Base-by-base conservation (phyloP, 1,140 invertebrate species). In the Diabrotica virgifera region DNA sequence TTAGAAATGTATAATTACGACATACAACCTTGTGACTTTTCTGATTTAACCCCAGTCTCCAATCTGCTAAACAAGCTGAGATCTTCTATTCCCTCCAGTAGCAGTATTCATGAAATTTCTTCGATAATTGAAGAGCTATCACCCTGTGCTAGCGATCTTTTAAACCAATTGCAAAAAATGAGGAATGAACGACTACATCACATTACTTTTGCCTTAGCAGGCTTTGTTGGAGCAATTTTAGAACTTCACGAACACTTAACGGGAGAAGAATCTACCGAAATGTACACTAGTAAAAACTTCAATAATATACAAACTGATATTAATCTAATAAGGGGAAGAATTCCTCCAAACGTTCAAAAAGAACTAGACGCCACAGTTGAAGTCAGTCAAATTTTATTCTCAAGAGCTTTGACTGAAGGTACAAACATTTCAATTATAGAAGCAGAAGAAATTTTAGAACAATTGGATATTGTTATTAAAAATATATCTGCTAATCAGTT, bases 1-100 rank as follows among this genome's bases (percentile, higher is more conserved):
- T 64, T 78, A 37, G 77, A 78, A 62, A 67, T 70, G 60, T 69
- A 63, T 14, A 73, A 74, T 58, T 65, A 67, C 9, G 74, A 77
- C 36, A 74, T 77, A 38, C 37, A 51, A 56, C 6, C 56, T 0
- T 57, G 61, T 9, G 71, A 71, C 14, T 65, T 71, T 6, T 61
- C 63, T 40, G 46, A 58, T 9, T 51, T 74, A 36, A 54, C 38
- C 13, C 35, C 12, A 2, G 51, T 74, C 6, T 67, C 61, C 9
- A 64, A 67, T 36, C 54, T 14, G 54, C 37, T 62, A 11, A 53
- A 37, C 12, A 50, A 53, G 11, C 14, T 62, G 36, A 36, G 11
- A 14, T 62, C 36, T 5, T 38, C 60, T 11, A 62, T 62, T 13
- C 60, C 60, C 10, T 37, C 36, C 5, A 54, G 7, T 10, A 54